Evolutionary conservation across 2,113 vertebrate species (phyloP).

Genomic region (Notothenia rossii): DNA sequence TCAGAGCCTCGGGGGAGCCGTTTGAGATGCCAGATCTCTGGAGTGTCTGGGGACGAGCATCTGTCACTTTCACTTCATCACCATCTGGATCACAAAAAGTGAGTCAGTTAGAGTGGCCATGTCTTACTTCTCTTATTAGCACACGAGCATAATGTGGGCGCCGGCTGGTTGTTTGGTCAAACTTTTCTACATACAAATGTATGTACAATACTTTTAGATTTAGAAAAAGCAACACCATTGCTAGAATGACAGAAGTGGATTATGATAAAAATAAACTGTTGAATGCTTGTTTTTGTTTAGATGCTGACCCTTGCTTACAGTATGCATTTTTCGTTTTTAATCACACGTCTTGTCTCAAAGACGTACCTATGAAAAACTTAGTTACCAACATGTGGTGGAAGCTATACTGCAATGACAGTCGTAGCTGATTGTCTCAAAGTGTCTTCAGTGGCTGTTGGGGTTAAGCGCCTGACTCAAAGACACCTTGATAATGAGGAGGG

Average conservation of each 20-base stretch:
- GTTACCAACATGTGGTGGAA: neutral
- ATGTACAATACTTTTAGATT: neutral
- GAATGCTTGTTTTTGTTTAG: neutral
- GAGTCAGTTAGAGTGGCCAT: slow-evolving; percentile 14
- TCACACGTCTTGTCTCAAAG: neutral
- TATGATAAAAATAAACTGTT: neutral
- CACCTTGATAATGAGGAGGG: neutral
- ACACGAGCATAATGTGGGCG: slow-evolving; percentile 2
- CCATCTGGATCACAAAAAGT: slow-evolving; percentile 61
- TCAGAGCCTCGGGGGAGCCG: slow-evolving; percentile 57
- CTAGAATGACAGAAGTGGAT: neutral
- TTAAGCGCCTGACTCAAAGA: neutral
- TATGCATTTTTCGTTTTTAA: neutral
- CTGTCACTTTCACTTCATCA: slow-evolving; percentile 65
- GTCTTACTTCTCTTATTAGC: slow-evolving; percentile 13
- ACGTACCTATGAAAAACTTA: neutral
- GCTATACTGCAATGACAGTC: neutral
- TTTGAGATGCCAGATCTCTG: slow-evolving; percentile 36
- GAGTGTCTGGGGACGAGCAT: slow-evolving; percentile 59
- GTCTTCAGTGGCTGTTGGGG: no score
- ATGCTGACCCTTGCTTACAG: neutral
- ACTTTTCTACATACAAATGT: neutral
- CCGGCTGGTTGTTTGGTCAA: slow-evolving; percentile 7
- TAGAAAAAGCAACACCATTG: neutral
- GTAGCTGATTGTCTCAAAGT: neutral